Evolutionary conservation across 37 sponge, comb jelly and placozoan species (phyloP).

Genomic region (Petrosia ficiformis): DNA sequence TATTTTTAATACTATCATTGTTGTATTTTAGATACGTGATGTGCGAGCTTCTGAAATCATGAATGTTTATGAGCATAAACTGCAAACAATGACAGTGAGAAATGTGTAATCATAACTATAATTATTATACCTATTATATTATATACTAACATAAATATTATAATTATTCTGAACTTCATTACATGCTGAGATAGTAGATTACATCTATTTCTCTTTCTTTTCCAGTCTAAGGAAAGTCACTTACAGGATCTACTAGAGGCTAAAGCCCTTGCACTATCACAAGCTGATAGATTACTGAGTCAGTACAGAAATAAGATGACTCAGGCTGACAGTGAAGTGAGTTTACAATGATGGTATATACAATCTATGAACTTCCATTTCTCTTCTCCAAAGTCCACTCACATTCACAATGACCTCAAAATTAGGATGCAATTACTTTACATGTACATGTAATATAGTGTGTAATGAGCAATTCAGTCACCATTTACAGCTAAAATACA

Average conservation of each 20-base stretch:
- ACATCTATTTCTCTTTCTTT: background rate
- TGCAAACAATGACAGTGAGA: conserved; percentile 48
- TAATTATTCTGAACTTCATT: background rate
- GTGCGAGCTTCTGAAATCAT: conserved; percentile 47
- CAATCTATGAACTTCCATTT: too few species aligned
- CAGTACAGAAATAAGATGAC: conserved; percentile 49
- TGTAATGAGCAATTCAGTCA: background rate
- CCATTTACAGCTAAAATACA: background rate
- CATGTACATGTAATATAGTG: too few species aligned
- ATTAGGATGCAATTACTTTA: too few species aligned
- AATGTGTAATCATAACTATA: too few species aligned
- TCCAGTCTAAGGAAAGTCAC: conserved; percentile 55
- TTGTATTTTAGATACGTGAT: conserved; percentile 42
- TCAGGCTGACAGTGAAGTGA: conserved; percentile 54
- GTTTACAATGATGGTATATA: background rate
- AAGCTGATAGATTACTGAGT: conserved; percentile 55
- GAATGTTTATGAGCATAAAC: conserved; percentile 59
- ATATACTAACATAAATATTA: background rate
- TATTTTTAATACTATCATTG: too few species aligned
- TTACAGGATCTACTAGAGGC: conserved; percentile 70
- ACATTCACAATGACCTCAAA: too few species aligned
- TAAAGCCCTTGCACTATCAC: conserved; percentile 58
- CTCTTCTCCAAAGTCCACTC: too few species aligned
- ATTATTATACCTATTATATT: background rate
- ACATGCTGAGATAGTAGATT: background rate